phyloP scores from a whole-genome alignment of 2,888 invertebrate species.

The Brachyptera risi region DNA sequence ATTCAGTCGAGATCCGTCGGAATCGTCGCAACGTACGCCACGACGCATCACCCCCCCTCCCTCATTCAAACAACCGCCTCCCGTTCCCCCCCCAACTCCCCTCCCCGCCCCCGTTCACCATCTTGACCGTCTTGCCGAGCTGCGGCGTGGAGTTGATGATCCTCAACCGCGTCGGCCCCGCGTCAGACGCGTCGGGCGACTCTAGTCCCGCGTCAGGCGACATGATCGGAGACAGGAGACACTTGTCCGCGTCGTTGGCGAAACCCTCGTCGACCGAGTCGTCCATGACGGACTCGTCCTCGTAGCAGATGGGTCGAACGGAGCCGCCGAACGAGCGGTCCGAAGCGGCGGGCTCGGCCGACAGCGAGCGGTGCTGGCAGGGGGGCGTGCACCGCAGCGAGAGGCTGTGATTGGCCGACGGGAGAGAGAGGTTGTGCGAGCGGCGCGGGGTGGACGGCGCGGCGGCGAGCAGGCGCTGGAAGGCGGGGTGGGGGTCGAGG shows the following conservation, averaged over 20 bases:
- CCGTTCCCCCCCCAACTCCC: background rate
- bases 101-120: background rate
- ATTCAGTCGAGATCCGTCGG: no score
- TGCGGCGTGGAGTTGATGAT: background rate
- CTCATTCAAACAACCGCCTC: background rate
- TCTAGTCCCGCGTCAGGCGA: background rate
- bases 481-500: background rate
- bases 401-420: background rate
- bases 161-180: background rate
- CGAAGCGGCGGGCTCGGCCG: background rate
- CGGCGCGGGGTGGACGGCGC: no score
- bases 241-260: background rate
- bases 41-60: no score
- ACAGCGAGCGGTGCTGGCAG: background rate
- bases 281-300: background rate
- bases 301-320: background rate
- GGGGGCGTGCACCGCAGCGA: background rate
- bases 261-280: background rate
- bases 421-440: background rate
- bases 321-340: background rate
- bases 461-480: background rate
- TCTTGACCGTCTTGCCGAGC: background rate
- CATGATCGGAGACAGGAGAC: background rate
- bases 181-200: background rate
- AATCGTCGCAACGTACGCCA: no score